phyloP scores from a whole-genome alignment of 2,888 invertebrate species.

The Aspidapion aeneum region DNA sequence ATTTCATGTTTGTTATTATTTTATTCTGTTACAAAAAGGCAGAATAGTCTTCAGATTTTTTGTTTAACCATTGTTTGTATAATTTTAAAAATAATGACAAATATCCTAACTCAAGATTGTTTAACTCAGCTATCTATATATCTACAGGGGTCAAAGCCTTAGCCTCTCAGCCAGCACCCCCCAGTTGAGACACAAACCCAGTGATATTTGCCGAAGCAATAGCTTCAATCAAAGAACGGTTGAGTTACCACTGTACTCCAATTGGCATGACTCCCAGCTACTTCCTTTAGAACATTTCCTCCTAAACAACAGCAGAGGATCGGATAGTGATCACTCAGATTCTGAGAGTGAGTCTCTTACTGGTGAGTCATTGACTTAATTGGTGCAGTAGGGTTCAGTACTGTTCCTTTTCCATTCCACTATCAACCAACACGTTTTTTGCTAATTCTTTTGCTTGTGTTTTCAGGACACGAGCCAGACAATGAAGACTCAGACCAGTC shows the following conservation, averaged over 20 bases:
- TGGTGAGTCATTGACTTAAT: constrained; percentile 16
- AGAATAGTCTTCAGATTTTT: background rate
- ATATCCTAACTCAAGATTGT: no score
- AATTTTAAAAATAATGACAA: background rate
- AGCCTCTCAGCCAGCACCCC: constrained; percentile 63
- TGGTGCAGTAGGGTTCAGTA: background rate
- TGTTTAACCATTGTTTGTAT: background rate
- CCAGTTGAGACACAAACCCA: constrained; percentile 52
- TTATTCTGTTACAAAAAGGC: no score
- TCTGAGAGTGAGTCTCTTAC: constrained; percentile 67
- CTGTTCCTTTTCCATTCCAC: no score
- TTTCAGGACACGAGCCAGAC: constrained; percentile 63
- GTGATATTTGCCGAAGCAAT: constrained; percentile 55
- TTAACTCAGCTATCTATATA: no score
- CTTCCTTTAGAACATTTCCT: constrained; percentile 85
- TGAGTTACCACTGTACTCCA: constrained; percentile 63
- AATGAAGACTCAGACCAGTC: constrained; percentile 75
- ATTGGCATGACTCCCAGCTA: constrained; percentile 74
- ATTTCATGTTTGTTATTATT: no score
- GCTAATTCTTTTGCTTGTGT: no score
- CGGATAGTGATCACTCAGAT: constrained; percentile 76
- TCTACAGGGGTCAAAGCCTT: constrained; percentile 41
- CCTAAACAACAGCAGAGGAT: constrained; percentile 74
- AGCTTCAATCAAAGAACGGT: constrained; percentile 54
- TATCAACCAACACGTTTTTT: no score